A percentile compares a stretch with the other conserved stretches of the same genome.
These are phyloP conservation scores for Caenorhabditis tropicalis DNA, from an alignment of 1,140 invertebrate species.

Conservation along the genomic window DNA sequence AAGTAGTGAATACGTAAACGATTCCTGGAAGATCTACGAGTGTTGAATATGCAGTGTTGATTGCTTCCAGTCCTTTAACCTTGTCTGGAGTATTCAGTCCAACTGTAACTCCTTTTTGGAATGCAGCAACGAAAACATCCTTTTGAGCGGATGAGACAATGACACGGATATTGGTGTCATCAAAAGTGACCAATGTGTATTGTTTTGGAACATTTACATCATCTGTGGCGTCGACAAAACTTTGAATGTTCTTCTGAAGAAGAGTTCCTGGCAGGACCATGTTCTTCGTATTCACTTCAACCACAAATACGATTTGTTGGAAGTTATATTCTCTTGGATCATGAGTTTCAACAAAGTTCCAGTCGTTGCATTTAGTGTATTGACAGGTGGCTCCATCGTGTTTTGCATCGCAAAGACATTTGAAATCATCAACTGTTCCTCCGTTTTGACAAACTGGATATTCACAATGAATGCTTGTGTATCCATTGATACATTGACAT, in stretches of 20 bases:
- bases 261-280: neutral
- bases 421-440: neutral
- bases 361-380: slow-evolving; percentile 19
- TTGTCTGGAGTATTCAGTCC: neutral
- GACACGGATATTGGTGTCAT: slow-evolving; percentile 15
- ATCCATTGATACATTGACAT: slow-evolving; percentile 18
- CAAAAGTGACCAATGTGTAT: slow-evolving; percentile 30
- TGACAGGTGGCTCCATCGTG: slow-evolving; percentile 21
- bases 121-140: neutral
- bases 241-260: neutral
- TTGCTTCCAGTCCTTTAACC: neutral
- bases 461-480: slow-evolving; percentile 31
- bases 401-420: neutral
- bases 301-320: slow-evolving; percentile 40
- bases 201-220: neutral
- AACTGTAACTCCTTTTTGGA: neutral
- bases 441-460: slow-evolving; percentile 18
- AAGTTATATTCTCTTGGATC: slow-evolving; percentile 36
- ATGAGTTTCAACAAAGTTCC: slow-evolving; percentile 46
- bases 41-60: neutral
- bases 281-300: slow-evolving; percentile 15
- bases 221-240: slow-evolving; percentile 4
- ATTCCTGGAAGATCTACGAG: slow-evolving; percentile 18
- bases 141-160: slow-evolving; percentile 4
- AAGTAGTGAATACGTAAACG: slow-evolving; percentile 35